Percentiles rank a stretch among this genome's conserved stretches.
Evolutionary conservation across 2,797 vertebrate genomes (phyloP).

Genomic region (Argyrosomus regius): DNA sequence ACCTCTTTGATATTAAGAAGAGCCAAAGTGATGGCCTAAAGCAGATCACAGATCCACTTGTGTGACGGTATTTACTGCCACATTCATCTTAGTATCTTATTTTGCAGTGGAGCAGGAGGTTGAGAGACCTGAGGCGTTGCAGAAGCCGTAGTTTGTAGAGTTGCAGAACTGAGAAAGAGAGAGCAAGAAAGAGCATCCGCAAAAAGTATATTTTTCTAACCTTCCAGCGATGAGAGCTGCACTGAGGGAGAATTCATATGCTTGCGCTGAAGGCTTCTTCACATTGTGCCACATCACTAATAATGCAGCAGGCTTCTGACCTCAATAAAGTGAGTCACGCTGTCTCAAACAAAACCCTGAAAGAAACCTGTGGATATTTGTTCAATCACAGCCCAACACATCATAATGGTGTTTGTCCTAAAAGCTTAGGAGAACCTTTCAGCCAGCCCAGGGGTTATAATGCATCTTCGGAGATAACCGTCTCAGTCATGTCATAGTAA

Average conservation of each 20-base stretch:
- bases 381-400: conserved; percentile 2
- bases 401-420: conserved; percentile 1
- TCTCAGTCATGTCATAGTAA: conserved; percentile 48
- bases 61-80: conserved; percentile 30
- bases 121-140: not conserved
- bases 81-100: conserved; percentile 27
- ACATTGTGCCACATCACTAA: conserved; percentile 5
- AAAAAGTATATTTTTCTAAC: conserved; percentile 35
- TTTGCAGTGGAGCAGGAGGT: conserved; percentile 3
- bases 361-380: not conserved
- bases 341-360: conserved; percentile 9
- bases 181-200: not conserved
- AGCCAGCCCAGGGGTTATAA: conserved; percentile 8
- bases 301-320: conserved; percentile 1
- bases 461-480: conserved; percentile 39
- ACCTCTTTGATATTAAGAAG: conserved; percentile 59
- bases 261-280: conserved; percentile 9
- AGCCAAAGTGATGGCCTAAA: conserved; percentile 31
- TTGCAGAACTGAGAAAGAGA: conserved; percentile 18
- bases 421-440: conserved; percentile 24
- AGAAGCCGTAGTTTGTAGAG: conserved; percentile 15
- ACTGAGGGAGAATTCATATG: not conserved
- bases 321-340: conserved; percentile 17
- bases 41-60: conserved; percentile 36
- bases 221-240: conserved; percentile 1